These are phyloP conservation scores for Teleogryllus oceanicus DNA, from an alignment of 2,888 invertebrate species.

Conservation along the genomic window DNA sequence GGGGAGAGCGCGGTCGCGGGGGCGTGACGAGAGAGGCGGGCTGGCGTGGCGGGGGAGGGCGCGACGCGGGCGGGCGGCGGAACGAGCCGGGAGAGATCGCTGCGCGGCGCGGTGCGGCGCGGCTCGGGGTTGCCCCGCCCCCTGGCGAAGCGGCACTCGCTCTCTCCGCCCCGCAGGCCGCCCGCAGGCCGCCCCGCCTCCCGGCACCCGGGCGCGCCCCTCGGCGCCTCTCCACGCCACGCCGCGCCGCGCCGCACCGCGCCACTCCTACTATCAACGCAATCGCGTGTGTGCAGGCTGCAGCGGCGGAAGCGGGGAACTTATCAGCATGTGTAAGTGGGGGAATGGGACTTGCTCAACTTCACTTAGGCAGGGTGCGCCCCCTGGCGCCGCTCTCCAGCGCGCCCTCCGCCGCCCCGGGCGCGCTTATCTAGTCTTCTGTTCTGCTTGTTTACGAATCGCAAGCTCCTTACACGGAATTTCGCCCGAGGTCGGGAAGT, in stretches of 20 bases:
- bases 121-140: too few species aligned
- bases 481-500: neutral
- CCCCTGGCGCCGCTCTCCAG: neutral
- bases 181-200: neutral
- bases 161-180: too few species aligned
- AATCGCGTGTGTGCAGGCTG: neutral
- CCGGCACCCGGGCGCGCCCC: neutral
- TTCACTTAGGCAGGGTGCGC: neutral
- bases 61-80: too few species aligned
- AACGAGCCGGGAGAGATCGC: too few species aligned
- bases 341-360: slow-evolving; percentile 3
- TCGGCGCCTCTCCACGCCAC: neutral
- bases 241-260: neutral
- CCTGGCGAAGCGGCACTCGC: too few species aligned
- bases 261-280: neutral
- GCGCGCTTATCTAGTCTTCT: slow-evolving; percentile 18
- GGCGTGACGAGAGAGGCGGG: neutral
- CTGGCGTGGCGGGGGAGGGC: too few species aligned
- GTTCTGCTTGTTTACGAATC: slow-evolving; percentile 18
- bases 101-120: too few species aligned
- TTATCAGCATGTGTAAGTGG: slow-evolving; percentile 18
- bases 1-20: neutral
- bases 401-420: neutral
- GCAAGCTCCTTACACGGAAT: slow-evolving; percentile 9
- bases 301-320: neutral